These are phyloP conservation scores for Euwallacea fornicatus DNA, from an alignment of 1,140 invertebrate species.

Conservation along the genomic window DNA sequence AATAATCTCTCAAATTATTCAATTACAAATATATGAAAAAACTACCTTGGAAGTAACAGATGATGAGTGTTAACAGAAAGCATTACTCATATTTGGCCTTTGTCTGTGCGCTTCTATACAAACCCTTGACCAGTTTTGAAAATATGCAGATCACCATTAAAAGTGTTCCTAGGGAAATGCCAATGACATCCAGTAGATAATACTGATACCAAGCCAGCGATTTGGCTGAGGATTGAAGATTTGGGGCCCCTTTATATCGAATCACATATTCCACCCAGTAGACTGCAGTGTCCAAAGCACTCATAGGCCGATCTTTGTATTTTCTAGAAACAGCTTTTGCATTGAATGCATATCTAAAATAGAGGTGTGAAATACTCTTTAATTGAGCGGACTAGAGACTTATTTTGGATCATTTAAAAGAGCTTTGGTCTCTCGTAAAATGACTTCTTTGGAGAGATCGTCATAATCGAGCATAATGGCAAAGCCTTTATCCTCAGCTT, in stretches of 20 bases:
- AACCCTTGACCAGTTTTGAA: too few species aligned
- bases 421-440: conserved; percentile 44
- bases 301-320: conserved; percentile 64
- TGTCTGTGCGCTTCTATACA: too few species aligned
- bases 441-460: conserved; percentile 47
- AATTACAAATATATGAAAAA: too few species aligned
- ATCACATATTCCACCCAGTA: conserved; percentile 56
- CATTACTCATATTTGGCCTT: too few species aligned
- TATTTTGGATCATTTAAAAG: conserved; percentile 48
- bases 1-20: too few species aligned
- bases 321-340: conserved; percentile 59
- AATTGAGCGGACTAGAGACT: neutral
- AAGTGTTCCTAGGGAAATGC: too few species aligned
- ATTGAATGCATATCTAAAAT: conserved; percentile 47
- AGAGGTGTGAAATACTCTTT: too few species aligned
- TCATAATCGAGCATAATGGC: conserved; percentile 47
- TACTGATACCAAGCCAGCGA: conserved; percentile 37
- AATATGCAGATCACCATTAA: too few species aligned
- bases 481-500: conserved; percentile 39
- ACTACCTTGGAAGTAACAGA: too few species aligned
- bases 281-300: conserved; percentile 60
- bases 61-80: too few species aligned
- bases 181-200: conserved; percentile 38
- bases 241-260: conserved; percentile 52
- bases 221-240: conserved; percentile 52